Evolutionary conservation across 2,797 vertebrate species (phyloP).

Genomic region (Ataeniobius toweri): DNA sequence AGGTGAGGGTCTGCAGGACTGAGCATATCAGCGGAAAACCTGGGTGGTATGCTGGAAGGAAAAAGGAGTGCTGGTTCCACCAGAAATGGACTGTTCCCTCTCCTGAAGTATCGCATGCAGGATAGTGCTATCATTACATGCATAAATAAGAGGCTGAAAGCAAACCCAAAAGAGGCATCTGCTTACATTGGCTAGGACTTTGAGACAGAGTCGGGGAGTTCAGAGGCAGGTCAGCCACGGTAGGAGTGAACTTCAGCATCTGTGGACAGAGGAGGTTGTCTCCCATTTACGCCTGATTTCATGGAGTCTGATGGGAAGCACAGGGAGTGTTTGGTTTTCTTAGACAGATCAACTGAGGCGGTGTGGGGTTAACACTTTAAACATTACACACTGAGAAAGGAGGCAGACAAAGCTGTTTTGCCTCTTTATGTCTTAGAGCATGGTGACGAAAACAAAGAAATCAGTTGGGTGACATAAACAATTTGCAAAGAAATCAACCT

Average conservation of each 20-base stretch:
- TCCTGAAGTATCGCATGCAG: conserved; percentile 61
- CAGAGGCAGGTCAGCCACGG: conserved; percentile 68
- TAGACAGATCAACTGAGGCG: conserved; percentile 59
- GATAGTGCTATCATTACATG: conserved; percentile 63
- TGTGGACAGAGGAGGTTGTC: conserved; percentile 29
- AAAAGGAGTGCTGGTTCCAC: conserved; percentile 63
- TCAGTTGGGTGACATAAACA: not conserved
- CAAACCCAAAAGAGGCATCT: conserved; percentile 65
- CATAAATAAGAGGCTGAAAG: conserved; percentile 65
- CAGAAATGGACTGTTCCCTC: conserved; percentile 57
- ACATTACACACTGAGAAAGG: conserved; percentile 7
- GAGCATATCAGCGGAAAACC: conserved; percentile 44
- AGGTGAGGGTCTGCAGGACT: conserved; percentile 57
- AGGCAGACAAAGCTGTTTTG: not conserved
- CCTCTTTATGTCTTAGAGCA: not conserved
- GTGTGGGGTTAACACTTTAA: conserved; percentile 33
- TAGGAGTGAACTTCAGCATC: conserved; percentile 53
- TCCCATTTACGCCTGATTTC: conserved; percentile 46
- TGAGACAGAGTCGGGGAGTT: conserved; percentile 63
- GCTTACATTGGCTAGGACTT: conserved; percentile 71
- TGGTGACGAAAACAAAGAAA: not conserved
- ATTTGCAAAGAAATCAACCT: not conserved
- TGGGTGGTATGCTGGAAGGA: conserved; percentile 53
- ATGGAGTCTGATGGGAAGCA: conserved; percentile 43
- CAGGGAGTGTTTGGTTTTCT: conserved; percentile 60